Evolutionary conservation across 1,140 invertebrate genomes (phyloP).

Genomic region (Drosophila santomea): DNA sequence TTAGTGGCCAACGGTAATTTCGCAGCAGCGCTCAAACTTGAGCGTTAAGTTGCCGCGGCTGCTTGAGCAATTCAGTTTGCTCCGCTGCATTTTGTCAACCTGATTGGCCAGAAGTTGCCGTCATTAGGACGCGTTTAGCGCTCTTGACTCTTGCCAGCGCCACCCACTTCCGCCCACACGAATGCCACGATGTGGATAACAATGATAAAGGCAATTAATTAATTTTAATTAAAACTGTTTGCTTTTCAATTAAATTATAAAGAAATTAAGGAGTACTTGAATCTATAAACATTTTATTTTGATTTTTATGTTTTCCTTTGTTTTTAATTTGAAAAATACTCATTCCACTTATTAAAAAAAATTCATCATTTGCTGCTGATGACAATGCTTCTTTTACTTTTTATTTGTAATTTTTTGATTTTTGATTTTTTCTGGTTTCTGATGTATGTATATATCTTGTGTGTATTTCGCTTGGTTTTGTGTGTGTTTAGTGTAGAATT

Average conservation of each 20-base stretch:
- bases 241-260: no score
- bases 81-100: slow-evolving; percentile 57
- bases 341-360: no score
- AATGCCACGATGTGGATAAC: neutral
- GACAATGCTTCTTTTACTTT: slow-evolving; percentile 61
- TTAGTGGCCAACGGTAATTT: slow-evolving; percentile 75
- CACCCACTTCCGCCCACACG: neutral
- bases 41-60: slow-evolving; percentile 64
- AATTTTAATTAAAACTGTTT: neutral
- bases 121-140: slow-evolving; percentile 72
- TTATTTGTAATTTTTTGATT: slow-evolving; percentile 27
- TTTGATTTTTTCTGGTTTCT: slow-evolving; percentile 38
- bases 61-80: slow-evolving; percentile 55
- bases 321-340: no score
- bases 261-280: no score
- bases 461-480: slow-evolving; percentile 14
- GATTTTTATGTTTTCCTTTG: no score
- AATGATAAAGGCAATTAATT: neutral
- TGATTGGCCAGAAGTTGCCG: slow-evolving; percentile 74
- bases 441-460: slow-evolving; percentile 40
- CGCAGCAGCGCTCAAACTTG: slow-evolving; percentile 18
- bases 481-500: slow-evolving; percentile 72
- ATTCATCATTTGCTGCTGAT: slow-evolving; percentile 30
- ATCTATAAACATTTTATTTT: no score
- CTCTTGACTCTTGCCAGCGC: slow-evolving; percentile 52